Percentiles rank a stretch among this genome's conserved stretches.
These are phyloP conservation scores for Chironomus riparius DNA, from an alignment of 2,888 invertebrate genomes.

Conservation along the genomic window DNA sequence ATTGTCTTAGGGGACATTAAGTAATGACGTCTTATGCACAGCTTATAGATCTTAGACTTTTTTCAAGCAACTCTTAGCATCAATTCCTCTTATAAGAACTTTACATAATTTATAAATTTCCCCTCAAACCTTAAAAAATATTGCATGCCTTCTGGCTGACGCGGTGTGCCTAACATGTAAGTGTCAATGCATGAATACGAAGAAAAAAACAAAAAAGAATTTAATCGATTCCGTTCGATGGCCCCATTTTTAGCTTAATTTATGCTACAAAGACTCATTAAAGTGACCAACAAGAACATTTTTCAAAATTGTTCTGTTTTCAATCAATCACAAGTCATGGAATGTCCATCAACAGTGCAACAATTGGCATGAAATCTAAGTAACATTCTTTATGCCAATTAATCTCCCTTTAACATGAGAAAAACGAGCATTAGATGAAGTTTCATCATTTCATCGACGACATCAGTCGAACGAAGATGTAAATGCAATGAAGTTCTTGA, in stretches of 20 bases:
- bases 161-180: not conserved
- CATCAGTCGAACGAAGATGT: not conserved
- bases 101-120: too few relatives aligned
- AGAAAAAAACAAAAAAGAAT: not conserved
- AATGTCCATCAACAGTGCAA: not conserved
- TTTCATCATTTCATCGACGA: not conserved
- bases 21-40: too few relatives aligned
- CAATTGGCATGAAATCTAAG: not conserved
- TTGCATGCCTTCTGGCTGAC: too few relatives aligned
- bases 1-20: too few relatives aligned
- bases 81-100: too few relatives aligned
- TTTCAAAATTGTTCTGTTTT: not conserved
- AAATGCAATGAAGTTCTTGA: slow-evolving; percentile 9
- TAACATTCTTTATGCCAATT: not conserved
- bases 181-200: not conserved
- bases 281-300: not conserved
- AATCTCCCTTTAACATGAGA: not conserved
- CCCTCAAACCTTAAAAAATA: too few relatives aligned
- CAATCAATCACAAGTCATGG: slow-evolving; percentile 1
- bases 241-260: not conserved
- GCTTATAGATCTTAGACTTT: too few relatives aligned
- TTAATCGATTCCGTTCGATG: not conserved
- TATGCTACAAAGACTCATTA: not conserved
- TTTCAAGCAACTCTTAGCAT: too few relatives aligned
- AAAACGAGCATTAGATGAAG: not conserved